phyloP scores from a whole-genome alignment of 2,113 vertebrate genomes.

The Osmerus mordax region DNA sequence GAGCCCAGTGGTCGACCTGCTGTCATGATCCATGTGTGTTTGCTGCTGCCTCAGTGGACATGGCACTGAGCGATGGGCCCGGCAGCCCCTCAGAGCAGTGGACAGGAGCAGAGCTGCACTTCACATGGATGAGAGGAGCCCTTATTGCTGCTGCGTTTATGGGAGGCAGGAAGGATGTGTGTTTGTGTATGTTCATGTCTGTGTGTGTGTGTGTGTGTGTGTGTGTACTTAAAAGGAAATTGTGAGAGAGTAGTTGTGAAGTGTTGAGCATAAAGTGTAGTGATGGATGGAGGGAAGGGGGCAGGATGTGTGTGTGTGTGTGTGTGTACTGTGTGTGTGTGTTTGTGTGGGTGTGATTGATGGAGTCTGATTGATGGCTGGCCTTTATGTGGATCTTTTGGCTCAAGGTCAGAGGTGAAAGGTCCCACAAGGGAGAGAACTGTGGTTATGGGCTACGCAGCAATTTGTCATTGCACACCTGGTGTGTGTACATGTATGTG shows the following conservation, averaged over 20 bases:
- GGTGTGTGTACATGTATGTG: conserved; percentile 10
- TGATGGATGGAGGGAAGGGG: conserved; percentile 60
- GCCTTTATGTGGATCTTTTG: conserved; percentile 46
- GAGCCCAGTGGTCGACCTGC: conserved; percentile 33
- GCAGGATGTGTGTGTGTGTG: background rate
- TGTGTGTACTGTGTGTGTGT: conserved; percentile 34
- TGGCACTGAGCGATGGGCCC: conserved; percentile 47
- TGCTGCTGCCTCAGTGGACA: conserved; percentile 48
- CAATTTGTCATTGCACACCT: conserved; percentile 54
- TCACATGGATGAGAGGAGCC: conserved; percentile 30
- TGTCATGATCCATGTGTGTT: conserved; percentile 44
- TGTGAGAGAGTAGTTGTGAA: conserved; percentile 36
- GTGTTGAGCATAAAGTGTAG: conserved; percentile 49
- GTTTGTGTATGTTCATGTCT: background rate
- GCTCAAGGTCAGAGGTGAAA: conserved; percentile 63
- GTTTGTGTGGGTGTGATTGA: conserved; percentile 41
- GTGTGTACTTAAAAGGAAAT: background rate
- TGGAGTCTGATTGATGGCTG: conserved; percentile 56
- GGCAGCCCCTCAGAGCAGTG: conserved; percentile 46
- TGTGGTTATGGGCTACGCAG: conserved; percentile 55
- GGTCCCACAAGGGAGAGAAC: conserved; percentile 54
- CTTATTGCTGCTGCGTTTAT: conserved; percentile 15
- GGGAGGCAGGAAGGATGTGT: background rate
- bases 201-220: background rate
- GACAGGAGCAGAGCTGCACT: conserved; percentile 31